Base-by-base conservation (phyloP, 2,113 vertebrate genomes). In the Pangasianodon hypophthalmus region DNA sequence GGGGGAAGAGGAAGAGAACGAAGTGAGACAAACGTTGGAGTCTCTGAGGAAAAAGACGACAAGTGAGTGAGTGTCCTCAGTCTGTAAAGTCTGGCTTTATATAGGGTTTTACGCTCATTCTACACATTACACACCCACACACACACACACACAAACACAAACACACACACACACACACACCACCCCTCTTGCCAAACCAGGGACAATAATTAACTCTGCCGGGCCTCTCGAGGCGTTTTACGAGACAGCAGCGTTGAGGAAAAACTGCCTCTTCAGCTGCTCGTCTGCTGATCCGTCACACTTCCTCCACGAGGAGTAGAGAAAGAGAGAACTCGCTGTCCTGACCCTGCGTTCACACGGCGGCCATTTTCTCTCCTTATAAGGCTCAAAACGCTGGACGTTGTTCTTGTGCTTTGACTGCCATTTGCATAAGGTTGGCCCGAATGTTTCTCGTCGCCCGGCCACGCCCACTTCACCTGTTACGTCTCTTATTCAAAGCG, bases 201-300 rank as follows among this genome's bases (percentile, higher is more conserved):
- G 54, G 48, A 89, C 69, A 89, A 85, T 89, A 62, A 89, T 85
- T 85, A 88, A 88, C 81, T 6, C 48, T 14, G 16, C 46, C 3
- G 2, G 16, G 50, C 32, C 26, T 77, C 73, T 37, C 0, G 44
- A 80, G 37, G 21, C 7, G 4, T n/a, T 80, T 41, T 46, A 50
- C 2, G 6, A 56, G 64, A 58, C 52, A 26, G 56, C 32, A 6
- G 86, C 4, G 26, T 29, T 64, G n/a, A 83, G 32, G 32, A 69
- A 88, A 88, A 88, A n/a, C 52, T 48, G 80, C 62, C 26, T 84
- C 80, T 64, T 88, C 88, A 88, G 88, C 88, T 60, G 64, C 81
- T 84, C 32, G 26, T 84, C 80, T 88, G 80, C 80, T 56, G 80
- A 88, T 52, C 64, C 0, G 32, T 67, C 88, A 73, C 80, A 58